Base-by-base conservation (phyloP, 2,797 vertebrate genomes). In the Eulemur mongoz region DNA sequence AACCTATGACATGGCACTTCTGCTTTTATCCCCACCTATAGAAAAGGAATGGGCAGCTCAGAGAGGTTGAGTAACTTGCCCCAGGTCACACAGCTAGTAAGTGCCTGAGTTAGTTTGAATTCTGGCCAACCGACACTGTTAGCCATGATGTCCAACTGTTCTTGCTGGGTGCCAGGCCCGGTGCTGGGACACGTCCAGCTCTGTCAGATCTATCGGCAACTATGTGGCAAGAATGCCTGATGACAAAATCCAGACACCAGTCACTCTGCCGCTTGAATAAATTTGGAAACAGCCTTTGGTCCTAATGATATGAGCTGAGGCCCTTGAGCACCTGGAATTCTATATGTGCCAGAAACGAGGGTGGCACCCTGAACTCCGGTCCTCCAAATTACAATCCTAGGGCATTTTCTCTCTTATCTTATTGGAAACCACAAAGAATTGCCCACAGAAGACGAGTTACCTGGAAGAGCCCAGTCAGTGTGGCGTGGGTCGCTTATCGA, bases 71-170 rank as follows among this genome's bases (percentile, higher is more conserved):
- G 54, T 57, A 23, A 57, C 54, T 57, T 57, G 8, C 10, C 45
- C 70, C 30, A 50, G 48, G 15, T 35, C 48, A 78, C 48, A 65
- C 59, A 48, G 25, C 67, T 54, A 81, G 22, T 22, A 23, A 78
- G 30, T 43, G 22, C 57, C 9, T 38, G 27, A 43, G 10, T 35
- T 13, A 48, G 38, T 32, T 48, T 69, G 67, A 78, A 76, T 32
- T 59, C 48, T 65, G n/a, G 10, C 23, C 50, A 20, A 15, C 27
- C 0, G 4, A 22, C 5, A 0, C 10, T 54, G 4, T 52, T 25
- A 76, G 43, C 38, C 48, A 20, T 7, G 59, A 75, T 2, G 35
- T n/a, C n/a, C 5, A 1, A 6, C 43, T 13, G 4, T 32, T 50
- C 67, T 79, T 40, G 8, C 38, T 11, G 4, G 57, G 52, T 20